Evolutionary conservation across 2,888 invertebrate genomes (phyloP).

Genomic region (Biston stratarius): DNA sequence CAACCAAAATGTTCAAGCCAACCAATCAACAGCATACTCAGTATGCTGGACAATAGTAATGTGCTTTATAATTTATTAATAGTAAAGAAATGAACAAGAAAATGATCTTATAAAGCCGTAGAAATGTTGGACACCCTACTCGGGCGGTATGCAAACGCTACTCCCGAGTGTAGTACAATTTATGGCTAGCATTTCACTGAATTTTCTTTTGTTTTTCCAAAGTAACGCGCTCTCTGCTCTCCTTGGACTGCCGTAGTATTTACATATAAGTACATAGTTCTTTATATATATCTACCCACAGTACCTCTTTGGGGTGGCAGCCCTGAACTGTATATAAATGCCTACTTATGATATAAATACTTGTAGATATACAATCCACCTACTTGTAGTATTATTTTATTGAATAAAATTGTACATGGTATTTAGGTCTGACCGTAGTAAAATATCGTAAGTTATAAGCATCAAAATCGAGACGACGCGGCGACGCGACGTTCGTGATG

Average conservation of each 20-base stretch:
- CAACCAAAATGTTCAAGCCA: too few relatives aligned
- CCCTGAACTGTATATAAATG: constrained; percentile 8
- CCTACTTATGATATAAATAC: neutral
- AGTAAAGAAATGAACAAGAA: too few relatives aligned
- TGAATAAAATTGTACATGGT: too few relatives aligned
- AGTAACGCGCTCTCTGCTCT: constrained; percentile 60
- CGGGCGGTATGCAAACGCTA: constrained; percentile 78
- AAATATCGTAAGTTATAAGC: too few relatives aligned
- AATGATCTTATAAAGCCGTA: neutral
- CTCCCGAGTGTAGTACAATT: constrained; percentile 81
- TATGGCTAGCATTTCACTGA: constrained; percentile 81
- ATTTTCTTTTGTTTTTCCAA: constrained; percentile 82
- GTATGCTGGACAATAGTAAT: too few relatives aligned
- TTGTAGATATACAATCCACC: neutral
- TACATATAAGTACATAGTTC: constrained; percentile 53
- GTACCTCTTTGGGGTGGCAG: constrained; percentile 32
- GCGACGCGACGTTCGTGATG: too few relatives aligned
- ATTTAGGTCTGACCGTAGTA: too few relatives aligned
- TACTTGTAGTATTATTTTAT: neutral
- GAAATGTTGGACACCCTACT: constrained; percentile 56
- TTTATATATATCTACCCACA: constrained; percentile 24
- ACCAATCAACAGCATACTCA: too few relatives aligned
- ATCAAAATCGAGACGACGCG: too few relatives aligned
- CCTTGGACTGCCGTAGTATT: constrained; percentile 57
- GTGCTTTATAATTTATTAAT: too few relatives aligned